These are phyloP conservation scores for Platalea minor DNA, from an alignment of 2,797 vertebrate species.

Conservation along the genomic window DNA sequence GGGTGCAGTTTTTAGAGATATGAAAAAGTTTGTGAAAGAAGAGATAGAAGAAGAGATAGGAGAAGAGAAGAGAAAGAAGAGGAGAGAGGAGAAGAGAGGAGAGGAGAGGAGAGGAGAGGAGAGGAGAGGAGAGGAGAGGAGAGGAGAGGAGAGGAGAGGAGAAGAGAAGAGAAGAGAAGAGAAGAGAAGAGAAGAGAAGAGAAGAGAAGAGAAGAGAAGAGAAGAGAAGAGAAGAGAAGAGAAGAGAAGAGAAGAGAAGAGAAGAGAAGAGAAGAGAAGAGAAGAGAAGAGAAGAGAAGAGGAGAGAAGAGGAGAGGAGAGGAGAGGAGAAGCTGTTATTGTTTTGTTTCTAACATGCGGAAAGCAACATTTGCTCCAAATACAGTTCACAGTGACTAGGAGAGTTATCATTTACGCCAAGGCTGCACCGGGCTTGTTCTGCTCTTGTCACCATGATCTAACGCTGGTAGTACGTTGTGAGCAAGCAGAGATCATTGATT, in stretches of 20 bases:
- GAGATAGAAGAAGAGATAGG: neutral
- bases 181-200: too few relatives aligned
- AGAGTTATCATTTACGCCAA: neutral
- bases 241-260: neutral
- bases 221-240: too few relatives aligned
- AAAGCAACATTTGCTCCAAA: neutral
- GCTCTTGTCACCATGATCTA: conserved; percentile 24
- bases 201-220: neutral
- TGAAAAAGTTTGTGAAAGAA: neutral
- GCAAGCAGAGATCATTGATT: conserved; percentile 27
- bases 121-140: too few relatives aligned
- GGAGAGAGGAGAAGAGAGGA: too few relatives aligned
- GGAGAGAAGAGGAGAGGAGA: too few relatives aligned
- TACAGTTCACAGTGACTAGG: neutral
- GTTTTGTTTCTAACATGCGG: neutral
- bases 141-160: too few relatives aligned
- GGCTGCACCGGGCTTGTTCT: neutral
- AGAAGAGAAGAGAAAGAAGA: too few relatives aligned
- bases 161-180: neutral
- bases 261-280: neutral
- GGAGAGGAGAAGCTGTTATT: neutral
- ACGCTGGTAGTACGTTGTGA: neutral
- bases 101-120: too few relatives aligned
- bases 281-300: too few relatives aligned
- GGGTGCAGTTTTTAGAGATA: neutral